phyloP scores from a whole-genome alignment of 2,888 invertebrate species.

The Bembecia ichneumoniformis region DNA sequence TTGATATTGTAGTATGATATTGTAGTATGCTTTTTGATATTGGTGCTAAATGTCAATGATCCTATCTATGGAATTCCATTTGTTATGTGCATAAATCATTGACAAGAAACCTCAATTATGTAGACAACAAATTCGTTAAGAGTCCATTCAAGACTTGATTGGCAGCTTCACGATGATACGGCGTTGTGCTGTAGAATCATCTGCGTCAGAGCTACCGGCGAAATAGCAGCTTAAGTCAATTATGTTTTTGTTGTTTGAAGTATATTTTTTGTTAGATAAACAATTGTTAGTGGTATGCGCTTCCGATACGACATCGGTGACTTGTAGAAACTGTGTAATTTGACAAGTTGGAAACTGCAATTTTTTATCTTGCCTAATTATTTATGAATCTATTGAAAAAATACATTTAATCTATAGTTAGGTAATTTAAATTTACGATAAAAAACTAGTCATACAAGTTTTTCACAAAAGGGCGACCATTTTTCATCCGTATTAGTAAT shows the following conservation, averaged over 20 bases:
- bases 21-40: constrained; percentile 16
- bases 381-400: too few species aligned
- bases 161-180: constrained; percentile 31
- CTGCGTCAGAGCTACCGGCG: constrained; percentile 40
- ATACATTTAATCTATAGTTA: too few species aligned
- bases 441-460: too few species aligned
- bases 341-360: too few species aligned
- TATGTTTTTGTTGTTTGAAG: constrained; percentile 29
- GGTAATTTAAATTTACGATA: too few species aligned
- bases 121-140: constrained; percentile 57
- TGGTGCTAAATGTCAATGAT: constrained; percentile 29
- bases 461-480: too few species aligned
- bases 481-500: too few species aligned
- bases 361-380: too few species aligned
- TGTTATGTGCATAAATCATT: constrained; percentile 21
- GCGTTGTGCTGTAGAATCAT: constrained; percentile 7
- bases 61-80: constrained; percentile 2
- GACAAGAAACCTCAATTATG: constrained; percentile 46
- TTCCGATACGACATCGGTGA: constrained; percentile 25
- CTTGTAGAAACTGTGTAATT: constrained; percentile 10
- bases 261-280: constrained; percentile 35
- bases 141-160: constrained; percentile 50
- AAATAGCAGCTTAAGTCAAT: constrained; percentile 46
- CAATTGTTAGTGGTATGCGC: constrained; percentile 21
- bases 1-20: constrained; percentile 10